These are phyloP conservation scores for Helostoma temminkii DNA, from an alignment of 2,797 vertebrate species.

Conservation along the genomic window DNA sequence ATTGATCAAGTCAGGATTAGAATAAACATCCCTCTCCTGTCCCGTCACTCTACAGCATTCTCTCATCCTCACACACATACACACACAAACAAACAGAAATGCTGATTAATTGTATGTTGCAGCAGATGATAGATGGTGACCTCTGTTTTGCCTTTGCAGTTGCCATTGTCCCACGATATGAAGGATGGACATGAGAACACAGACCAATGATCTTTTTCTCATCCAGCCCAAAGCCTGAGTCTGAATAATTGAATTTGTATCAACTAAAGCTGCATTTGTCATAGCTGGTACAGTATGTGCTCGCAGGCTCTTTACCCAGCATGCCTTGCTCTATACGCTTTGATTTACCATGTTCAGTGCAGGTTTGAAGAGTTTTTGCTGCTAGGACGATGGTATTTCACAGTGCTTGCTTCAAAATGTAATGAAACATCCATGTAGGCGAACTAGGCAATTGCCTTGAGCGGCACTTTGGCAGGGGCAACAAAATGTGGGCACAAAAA, in stretches of 20 bases:
- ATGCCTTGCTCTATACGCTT: slow-evolving; percentile 66
- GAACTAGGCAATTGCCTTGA: no score
- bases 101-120: slow-evolving; percentile 60
- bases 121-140: slow-evolving; percentile 69
- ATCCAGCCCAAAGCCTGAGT: slow-evolving; percentile 66
- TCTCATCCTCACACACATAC: slow-evolving; percentile 6
- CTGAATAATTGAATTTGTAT: slow-evolving; percentile 81
- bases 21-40: slow-evolving; percentile 35
- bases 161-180: slow-evolving; percentile 68
- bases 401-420: slow-evolving; percentile 22
- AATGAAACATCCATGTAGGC: neutral
- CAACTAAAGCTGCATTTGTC: slow-evolving; percentile 76
- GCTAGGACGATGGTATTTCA: slow-evolving; percentile 45
- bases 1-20: slow-evolving; percentile 60
- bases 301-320: slow-evolving; percentile 66
- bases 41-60: slow-evolving; percentile 17
- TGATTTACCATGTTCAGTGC: slow-evolving; percentile 55
- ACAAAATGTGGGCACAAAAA: no score
- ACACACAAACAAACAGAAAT: slow-evolving; percentile 39
- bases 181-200: slow-evolving; percentile 68
- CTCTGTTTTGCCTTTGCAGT: slow-evolving; percentile 69
- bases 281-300: slow-evolving; percentile 61
- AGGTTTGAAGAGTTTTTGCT: slow-evolving; percentile 43
- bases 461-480: neutral
- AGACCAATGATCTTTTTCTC: slow-evolving; percentile 73